Evolutionary conservation across 2,113 vertebrate species (phyloP).

Genomic region (Ranitomeya imitator): DNA sequence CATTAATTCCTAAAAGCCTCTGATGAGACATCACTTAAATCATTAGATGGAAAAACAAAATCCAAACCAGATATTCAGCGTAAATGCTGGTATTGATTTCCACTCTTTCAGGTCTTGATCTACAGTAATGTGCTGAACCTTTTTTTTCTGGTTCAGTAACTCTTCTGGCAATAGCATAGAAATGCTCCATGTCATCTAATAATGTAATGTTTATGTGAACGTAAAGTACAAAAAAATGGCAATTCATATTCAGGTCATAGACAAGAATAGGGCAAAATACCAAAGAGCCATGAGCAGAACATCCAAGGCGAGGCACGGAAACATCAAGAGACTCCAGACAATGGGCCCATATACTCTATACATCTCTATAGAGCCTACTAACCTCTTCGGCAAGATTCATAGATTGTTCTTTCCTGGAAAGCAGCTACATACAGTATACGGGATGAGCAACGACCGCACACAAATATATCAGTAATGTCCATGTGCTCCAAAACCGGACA

Average conservation of each 20-base stretch:
- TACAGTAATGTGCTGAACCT: not conserved
- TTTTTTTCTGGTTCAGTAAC: not conserved
- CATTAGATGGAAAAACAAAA: conserved; percentile 33
- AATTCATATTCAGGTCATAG: not conserved
- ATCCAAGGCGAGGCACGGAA: too few species aligned
- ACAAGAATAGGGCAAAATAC: not conserved
- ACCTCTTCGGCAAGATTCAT: too few species aligned
- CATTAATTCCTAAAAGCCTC: conserved; percentile 16
- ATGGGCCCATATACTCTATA: too few species aligned
- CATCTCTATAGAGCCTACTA: too few species aligned
- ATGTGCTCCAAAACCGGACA: not conserved
- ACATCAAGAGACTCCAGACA: too few species aligned
- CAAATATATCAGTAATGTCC: not conserved
- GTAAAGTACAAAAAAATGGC: not conserved
- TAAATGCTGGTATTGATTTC: conserved; percentile 15
- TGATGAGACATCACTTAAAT: conserved; percentile 14
- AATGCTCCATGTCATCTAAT: not conserved
- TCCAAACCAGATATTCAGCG: conserved; percentile 6
- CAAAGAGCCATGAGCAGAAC: not conserved
- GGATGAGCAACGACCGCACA: not conserved
- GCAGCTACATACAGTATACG: too few species aligned
- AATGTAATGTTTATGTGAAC: not conserved
- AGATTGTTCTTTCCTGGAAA: too few species aligned
- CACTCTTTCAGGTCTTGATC: conserved; percentile 11
- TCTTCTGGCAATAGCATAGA: not conserved